These are phyloP conservation scores for Phyllostomus hastatus DNA, from an alignment of 2,113 vertebrate genomes.

Conservation along the genomic window DNA sequence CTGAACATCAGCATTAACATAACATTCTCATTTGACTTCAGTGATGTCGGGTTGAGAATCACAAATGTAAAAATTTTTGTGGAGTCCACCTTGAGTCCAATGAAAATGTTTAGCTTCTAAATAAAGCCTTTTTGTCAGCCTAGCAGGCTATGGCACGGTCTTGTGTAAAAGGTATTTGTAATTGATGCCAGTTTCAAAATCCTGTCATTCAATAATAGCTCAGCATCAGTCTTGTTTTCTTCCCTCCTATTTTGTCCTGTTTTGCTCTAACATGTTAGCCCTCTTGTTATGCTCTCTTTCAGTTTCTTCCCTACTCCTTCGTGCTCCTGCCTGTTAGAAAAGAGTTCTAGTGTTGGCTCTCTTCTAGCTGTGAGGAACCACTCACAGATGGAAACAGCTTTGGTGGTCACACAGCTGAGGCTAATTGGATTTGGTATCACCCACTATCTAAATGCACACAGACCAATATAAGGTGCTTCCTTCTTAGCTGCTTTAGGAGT, in stretches of 20 bases:
- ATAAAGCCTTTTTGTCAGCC: neutral
- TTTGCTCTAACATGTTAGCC: neutral
- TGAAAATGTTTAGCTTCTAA: neutral
- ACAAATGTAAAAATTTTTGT: neutral
- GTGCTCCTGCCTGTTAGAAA: neutral
- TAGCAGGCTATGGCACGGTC: neutral
- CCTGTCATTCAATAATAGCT: constrained; percentile 30
- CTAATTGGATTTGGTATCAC: constrained; percentile 27
- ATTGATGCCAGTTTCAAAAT: constrained; percentile 29
- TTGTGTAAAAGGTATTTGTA: constrained; percentile 10
- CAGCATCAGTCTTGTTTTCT: constrained; percentile 18
- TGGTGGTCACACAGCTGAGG: neutral
- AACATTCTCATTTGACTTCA: neutral
- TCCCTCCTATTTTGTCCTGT: neutral
- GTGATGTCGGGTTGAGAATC: neutral
- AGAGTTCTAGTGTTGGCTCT: neutral
- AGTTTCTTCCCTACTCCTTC: neutral
- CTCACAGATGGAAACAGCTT: constrained; percentile 14
- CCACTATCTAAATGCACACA: constrained; percentile 22
- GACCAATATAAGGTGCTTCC: neutral
- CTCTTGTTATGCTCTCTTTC: neutral
- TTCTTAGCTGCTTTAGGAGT: neutral
- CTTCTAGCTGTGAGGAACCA: neutral
- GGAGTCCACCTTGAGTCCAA: neutral
- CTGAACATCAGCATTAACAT: neutral